Percentiles rank a stretch among this genome's conserved stretches.
Evolutionary conservation across 1,140 invertebrate genomes (phyloP).

Genomic region (Triops cancriformis): DNA sequence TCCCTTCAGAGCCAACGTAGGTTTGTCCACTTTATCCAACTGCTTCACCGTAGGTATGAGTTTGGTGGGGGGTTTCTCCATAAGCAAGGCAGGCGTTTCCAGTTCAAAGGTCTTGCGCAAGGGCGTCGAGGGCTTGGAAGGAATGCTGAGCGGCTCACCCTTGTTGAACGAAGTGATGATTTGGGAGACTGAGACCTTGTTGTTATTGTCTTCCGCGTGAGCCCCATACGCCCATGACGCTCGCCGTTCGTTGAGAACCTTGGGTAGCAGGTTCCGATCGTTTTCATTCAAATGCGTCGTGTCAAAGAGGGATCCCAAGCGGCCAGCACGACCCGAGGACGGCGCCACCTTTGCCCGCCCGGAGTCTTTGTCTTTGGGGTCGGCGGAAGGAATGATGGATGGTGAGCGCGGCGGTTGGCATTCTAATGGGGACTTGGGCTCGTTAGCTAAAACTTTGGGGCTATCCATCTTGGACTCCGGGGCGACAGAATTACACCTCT

Average conservation of each 20-base stretch:
- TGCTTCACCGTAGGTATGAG: background rate
- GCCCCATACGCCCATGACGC: slow-evolving; percentile 28
- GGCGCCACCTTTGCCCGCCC: background rate
- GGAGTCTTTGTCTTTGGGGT: slow-evolving; percentile 13
- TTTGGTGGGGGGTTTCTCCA: background rate
- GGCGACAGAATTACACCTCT: background rate
- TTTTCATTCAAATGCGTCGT: slow-evolving; percentile 24
- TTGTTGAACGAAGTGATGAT: slow-evolving; percentile 25
- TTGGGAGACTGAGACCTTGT: slow-evolving; percentile 21
- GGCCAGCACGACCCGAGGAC: slow-evolving; percentile 5
- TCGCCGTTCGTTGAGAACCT: slow-evolving; percentile 23
- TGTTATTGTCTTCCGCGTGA: slow-evolving; percentile 20
- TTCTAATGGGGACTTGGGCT: background rate
- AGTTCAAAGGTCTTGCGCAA: background rate
- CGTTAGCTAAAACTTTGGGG: background rate
- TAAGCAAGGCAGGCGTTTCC: background rate
- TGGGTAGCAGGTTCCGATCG: slow-evolving; percentile 19
- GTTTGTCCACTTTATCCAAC: background rate
- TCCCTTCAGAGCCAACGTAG: background rate
- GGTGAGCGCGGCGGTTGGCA: background rate
- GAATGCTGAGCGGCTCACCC: background rate
- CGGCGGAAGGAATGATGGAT: slow-evolving; percentile 6
- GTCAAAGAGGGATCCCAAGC: slow-evolving; percentile 18
- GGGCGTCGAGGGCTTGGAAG: background rate
- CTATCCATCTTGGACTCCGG: background rate